These are phyloP conservation scores for Phodopus roborovskii DNA, from an alignment of 2,113 vertebrate genomes.

Conservation along the genomic window DNA sequence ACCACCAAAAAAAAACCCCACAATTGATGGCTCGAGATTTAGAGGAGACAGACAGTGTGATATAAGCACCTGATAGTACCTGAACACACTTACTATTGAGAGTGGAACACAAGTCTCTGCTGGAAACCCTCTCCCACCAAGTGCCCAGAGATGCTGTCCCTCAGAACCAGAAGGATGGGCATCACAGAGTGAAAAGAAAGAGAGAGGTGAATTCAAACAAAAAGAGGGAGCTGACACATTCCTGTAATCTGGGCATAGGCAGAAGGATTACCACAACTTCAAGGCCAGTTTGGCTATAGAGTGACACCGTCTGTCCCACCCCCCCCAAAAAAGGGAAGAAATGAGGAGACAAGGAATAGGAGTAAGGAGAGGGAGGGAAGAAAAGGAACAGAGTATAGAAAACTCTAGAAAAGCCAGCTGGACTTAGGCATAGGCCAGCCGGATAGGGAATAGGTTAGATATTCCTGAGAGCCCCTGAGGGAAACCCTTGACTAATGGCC, in stretches of 20 bases:
- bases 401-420: background rate
- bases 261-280: background rate
- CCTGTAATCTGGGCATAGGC: background rate
- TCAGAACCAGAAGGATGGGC: background rate
- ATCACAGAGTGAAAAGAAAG: background rate
- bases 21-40: background rate
- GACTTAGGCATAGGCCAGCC: background rate
- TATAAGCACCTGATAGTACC: background rate
- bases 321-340: too few species aligned
- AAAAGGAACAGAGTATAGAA: background rate
- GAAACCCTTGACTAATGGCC: background rate
- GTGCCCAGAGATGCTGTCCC: background rate
- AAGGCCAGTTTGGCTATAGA: background rate
- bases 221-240: background rate
- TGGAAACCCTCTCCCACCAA: background rate
- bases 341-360: background rate
- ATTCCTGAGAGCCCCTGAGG: background rate
- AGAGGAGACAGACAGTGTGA: background rate
- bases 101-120: background rate
- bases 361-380: background rate
- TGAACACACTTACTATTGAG: background rate
- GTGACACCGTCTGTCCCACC: background rate
- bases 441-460: fast-evolving
- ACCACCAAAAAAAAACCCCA: background rate
- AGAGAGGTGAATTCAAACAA: background rate